These are phyloP conservation scores for Odontophorus gujanensis DNA, from an alignment of 2,113 vertebrate genomes.

Conservation along the genomic window DNA sequence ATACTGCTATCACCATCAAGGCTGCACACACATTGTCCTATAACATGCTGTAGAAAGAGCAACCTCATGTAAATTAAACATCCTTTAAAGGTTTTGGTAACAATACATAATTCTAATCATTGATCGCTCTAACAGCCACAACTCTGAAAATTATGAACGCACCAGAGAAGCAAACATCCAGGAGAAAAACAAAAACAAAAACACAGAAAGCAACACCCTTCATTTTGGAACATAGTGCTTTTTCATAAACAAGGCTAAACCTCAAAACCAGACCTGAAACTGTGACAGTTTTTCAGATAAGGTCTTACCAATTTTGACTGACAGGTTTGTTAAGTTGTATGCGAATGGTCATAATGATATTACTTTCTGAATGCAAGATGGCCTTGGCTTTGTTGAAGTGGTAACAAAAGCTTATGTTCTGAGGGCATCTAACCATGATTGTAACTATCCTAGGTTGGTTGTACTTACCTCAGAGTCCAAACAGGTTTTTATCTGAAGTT, in stretches of 20 bases:
- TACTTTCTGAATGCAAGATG: neutral
- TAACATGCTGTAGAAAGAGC: neutral
- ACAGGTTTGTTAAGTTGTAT: neutral
- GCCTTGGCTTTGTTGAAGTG: neutral
- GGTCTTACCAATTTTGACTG: neutral
- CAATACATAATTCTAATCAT: neutral
- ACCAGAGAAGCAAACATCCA: neutral
- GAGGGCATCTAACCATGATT: neutral
- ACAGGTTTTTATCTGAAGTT: neutral
- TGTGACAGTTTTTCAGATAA: neutral
- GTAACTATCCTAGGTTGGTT: neutral
- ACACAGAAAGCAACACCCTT: neutral
- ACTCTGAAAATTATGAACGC: neutral
- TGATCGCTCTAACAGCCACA: accelerated
- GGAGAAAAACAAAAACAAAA: neutral
- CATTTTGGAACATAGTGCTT: accelerated
- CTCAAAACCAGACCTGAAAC: neutral
- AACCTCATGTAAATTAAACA: accelerated
- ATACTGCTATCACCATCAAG: neutral
- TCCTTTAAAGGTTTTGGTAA: neutral
- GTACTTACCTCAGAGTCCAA: neutral
- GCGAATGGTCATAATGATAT: neutral
- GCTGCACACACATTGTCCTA: accelerated
- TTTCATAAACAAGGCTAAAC: neutral
- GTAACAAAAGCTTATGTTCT: neutral